phyloP scores from a whole-genome alignment of 2,888 invertebrate genomes.

The Sphecodes monilicornis region DNA sequence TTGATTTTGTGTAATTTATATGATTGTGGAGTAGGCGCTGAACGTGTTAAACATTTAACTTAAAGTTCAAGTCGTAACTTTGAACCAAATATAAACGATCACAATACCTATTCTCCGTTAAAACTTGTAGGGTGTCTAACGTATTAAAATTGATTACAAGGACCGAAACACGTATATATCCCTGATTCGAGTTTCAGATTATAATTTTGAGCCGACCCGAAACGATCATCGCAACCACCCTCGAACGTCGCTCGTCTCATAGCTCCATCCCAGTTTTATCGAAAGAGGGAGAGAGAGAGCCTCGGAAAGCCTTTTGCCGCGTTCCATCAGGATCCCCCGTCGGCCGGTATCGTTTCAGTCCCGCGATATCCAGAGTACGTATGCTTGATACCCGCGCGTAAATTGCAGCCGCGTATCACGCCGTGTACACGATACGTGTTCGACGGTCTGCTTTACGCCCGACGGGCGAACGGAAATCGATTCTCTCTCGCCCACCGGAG shows the following conservation, averaged over 20 bases:
- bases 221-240: not conserved
- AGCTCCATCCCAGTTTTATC: not conserved
- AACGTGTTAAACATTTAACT: too few relatives aligned
- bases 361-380: conserved; percentile 44
- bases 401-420: conserved; percentile 57
- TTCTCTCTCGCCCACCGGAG: conserved; percentile 44
- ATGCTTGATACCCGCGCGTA: conserved; percentile 52
- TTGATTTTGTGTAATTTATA: too few relatives aligned
- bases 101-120: not conserved
- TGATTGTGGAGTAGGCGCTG: too few relatives aligned
- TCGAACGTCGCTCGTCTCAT: not conserved
- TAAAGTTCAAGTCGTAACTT: too few relatives aligned
- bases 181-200: not conserved
- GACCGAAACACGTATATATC: too few relatives aligned
- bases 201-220: not conserved
- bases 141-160: not conserved
- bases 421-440: conserved; percentile 40
- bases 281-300: not conserved
- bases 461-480: conserved; percentile 57
- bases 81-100: not conserved
- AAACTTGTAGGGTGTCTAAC: not conserved
- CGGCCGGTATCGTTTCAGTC: conserved; percentile 37
- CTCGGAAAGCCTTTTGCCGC: conserved; percentile 14
- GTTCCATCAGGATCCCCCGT: conserved; percentile 32
- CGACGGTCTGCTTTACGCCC: conserved; percentile 54